Evolutionary conservation across 2,797 vertebrate genomes (phyloP).

Genomic region (Alectoris magna): DNA sequence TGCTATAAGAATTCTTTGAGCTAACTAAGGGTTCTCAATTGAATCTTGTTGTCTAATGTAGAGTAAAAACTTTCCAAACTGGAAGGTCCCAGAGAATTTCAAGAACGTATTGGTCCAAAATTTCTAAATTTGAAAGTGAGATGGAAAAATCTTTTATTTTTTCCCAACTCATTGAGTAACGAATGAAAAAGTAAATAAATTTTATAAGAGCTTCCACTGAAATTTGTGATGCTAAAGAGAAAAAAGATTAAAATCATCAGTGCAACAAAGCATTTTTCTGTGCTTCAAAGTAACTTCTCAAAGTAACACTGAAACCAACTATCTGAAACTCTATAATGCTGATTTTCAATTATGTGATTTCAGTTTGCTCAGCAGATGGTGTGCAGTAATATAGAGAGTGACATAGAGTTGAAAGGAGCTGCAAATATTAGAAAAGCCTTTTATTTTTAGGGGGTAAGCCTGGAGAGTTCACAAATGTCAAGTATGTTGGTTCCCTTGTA

Average conservation of each 20-base stretch:
- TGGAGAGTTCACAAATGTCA: neutral
- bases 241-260: neutral
- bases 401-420: neutral
- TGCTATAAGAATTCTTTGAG: neutral
- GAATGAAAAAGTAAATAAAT: neutral
- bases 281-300: neutral
- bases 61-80: rapidly evolving
- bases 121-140: neutral
- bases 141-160: neutral
- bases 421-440: neutral
- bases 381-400: neutral
- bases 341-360: neutral
- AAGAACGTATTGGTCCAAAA: neutral
- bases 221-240: neutral
- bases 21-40: neutral
- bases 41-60: neutral
- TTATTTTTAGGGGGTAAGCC: neutral
- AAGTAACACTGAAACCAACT: neutral
- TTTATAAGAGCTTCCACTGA: neutral
- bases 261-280: neutral
- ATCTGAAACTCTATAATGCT: neutral
- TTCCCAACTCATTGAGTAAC: neutral
- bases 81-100: neutral
- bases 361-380: neutral
- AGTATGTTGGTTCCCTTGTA: neutral